Percentiles rank a stretch among this genome's conserved stretches.
These are phyloP conservation scores for Phylloscopus trochilus DNA, from an alignment of 2,113 vertebrate genomes.

Conservation along the genomic window DNA sequence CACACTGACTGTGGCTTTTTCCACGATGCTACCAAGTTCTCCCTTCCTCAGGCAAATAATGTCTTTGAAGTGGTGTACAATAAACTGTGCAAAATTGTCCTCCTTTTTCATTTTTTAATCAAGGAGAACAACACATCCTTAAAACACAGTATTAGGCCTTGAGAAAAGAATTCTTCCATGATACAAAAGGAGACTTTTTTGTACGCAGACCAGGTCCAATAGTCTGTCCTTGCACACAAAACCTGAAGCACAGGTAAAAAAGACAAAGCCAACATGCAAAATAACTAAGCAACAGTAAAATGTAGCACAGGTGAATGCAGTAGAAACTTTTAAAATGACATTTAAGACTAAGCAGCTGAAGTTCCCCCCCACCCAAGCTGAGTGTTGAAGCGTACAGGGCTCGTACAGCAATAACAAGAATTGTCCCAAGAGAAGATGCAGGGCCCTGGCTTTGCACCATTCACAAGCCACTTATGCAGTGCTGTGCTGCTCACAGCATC, in stretches of 20 bases:
- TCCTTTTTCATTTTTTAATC: neutral
- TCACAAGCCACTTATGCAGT: neutral
- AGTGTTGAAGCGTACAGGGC: accelerated
- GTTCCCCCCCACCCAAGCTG: neutral
- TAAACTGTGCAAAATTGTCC: neutral
- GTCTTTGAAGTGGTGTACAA: neutral
- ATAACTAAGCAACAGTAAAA: neutral
- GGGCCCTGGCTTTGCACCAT: neutral
- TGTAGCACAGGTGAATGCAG: neutral
- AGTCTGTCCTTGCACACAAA: neutral
- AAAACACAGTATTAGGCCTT: neutral
- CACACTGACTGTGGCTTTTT: neutral
- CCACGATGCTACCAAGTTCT: neutral
- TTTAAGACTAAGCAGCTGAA: neutral
- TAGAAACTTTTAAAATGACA: neutral
- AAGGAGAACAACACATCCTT: neutral
- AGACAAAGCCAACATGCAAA: neutral
- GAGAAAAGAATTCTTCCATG: neutral
- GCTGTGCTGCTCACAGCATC: neutral
- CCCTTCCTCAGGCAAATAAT: neutral
- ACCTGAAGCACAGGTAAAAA: neutral
- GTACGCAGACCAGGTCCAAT: neutral
- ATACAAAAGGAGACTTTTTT: neutral
- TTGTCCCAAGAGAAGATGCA: neutral
- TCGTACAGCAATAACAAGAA: neutral